Conservation (phyloP, 2,113 vertebrate genomes). For the Aptenodytes forsteri region DNA sequence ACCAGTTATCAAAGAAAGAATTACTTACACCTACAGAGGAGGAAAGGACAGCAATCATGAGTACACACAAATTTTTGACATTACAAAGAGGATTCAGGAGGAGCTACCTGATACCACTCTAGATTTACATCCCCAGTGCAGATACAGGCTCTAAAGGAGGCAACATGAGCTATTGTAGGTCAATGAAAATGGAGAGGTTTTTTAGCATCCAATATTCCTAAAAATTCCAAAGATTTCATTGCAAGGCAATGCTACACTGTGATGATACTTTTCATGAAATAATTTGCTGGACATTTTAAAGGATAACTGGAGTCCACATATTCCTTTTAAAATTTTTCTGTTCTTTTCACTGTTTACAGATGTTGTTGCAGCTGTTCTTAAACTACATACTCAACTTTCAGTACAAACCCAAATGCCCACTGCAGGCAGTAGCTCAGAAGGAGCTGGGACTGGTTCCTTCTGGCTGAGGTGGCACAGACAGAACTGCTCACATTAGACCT, state of each 20-base stretch:
- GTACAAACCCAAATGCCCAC: fast-evolving
- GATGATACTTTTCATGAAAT: not conserved
- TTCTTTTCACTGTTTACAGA: not conserved
- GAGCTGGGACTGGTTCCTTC: not conserved
- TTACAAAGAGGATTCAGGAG: not conserved
- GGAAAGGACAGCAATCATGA: not conserved
- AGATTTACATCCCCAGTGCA: not conserved
- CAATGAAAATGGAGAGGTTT: not conserved
- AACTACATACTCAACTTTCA: not conserved
- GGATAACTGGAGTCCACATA: not conserved
- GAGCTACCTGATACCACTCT: not conserved
- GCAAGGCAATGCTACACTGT: not conserved
- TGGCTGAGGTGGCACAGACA: not conserved
- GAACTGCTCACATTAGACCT: not conserved
- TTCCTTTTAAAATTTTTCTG: not conserved
- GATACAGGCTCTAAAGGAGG: not conserved
- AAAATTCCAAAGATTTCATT: not conserved
- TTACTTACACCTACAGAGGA: not conserved
- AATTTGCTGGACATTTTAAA: not conserved
- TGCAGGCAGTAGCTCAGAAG: not conserved
- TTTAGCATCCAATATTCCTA: not conserved
- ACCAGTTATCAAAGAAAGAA: not conserved
- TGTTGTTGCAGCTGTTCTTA: not conserved
- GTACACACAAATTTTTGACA: not conserved
- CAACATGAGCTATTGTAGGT: not conserved